Evolutionary conservation across 1,140 invertebrate genomes (phyloP).

Genomic region (Aphidius gifuensis): DNA sequence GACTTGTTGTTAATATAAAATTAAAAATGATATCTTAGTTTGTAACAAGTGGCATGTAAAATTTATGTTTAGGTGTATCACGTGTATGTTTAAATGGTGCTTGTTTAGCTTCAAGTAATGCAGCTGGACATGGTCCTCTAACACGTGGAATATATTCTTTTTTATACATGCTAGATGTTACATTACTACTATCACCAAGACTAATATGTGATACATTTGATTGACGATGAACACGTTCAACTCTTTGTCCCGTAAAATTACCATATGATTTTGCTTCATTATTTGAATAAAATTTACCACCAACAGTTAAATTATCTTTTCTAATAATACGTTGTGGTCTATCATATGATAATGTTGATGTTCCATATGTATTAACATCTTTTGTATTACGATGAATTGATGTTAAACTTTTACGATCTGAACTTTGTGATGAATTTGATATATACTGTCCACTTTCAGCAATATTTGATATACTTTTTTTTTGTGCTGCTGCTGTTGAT

Average conservation of each 20-base stretch:
- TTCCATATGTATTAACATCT: slow-evolving; percentile 52
- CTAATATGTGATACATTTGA: slow-evolving; percentile 70
- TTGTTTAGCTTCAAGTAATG: slow-evolving; percentile 68
- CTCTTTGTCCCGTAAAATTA: slow-evolving; percentile 59
- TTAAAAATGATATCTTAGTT: slow-evolving; percentile 30
- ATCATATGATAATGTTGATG: slow-evolving; percentile 51
- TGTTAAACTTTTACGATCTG: slow-evolving; percentile 71
- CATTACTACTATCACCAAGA: slow-evolving; percentile 61
- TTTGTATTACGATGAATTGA: slow-evolving; percentile 66
- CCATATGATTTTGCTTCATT: slow-evolving; percentile 64
- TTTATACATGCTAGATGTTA: slow-evolving; percentile 66
- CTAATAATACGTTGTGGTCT: slow-evolving; percentile 57
- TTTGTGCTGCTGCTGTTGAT: slow-evolving; percentile 72
- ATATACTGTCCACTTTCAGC: slow-evolving; percentile 69
- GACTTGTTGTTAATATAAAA: not conserved
- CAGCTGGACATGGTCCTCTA: slow-evolving; percentile 72
- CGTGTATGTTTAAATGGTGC: slow-evolving; percentile 77
- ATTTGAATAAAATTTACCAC: slow-evolving; percentile 70
- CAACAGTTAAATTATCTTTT: slow-evolving; percentile 65
- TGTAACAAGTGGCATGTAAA: slow-evolving; percentile 65
- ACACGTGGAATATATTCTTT: slow-evolving; percentile 69
- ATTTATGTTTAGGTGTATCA: slow-evolving; percentile 78
- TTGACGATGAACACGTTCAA: slow-evolving; percentile 58
- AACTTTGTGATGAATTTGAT: slow-evolving; percentile 62
- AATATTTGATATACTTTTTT: slow-evolving; percentile 75